Evolutionary conservation across 2,113 vertebrate species (phyloP).

Genomic region (Marcusenius ussheri): DNA sequence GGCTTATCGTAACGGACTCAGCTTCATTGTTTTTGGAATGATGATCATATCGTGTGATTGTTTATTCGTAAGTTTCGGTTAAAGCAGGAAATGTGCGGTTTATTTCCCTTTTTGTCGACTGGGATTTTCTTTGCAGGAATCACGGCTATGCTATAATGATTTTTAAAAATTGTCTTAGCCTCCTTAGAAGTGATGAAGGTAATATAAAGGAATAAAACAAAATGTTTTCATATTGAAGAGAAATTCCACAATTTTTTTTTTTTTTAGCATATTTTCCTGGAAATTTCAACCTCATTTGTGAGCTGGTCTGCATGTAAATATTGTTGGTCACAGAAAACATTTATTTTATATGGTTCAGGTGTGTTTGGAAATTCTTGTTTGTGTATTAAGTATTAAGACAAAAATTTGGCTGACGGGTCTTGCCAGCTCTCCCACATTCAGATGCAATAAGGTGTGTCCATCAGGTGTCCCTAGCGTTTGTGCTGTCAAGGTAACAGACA

Average conservation of each 20-base stretch:
- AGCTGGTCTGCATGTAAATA: constrained; percentile 20
- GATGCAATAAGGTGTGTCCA: constrained; percentile 22
- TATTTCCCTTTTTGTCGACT: background rate
- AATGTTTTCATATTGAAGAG: constrained; percentile 18
- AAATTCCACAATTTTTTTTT: background rate
- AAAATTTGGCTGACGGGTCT: background rate
- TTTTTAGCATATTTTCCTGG: background rate
- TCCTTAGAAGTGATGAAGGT: background rate
- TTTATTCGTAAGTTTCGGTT: background rate
- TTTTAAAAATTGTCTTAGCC: background rate
- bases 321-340: constrained; percentile 12
- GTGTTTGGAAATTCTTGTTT: constrained; percentile 22
- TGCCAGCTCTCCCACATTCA: background rate
- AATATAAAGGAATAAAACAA: background rate
- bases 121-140: background rate
- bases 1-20: background rate
- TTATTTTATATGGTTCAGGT: constrained; percentile 24
- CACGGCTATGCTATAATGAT: background rate
- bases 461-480: background rate
- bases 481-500: background rate
- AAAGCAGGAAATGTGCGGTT: background rate
- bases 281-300: background rate
- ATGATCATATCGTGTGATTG: background rate
- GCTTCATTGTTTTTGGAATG: background rate
- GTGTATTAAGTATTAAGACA: constrained; percentile 23